Percentiles rank a stretch among this genome's conserved stretches.
These are phyloP conservation scores for Shargacucullia verbasci DNA, from an alignment of 2,888 invertebrate species.

Conservation along the genomic window DNA sequence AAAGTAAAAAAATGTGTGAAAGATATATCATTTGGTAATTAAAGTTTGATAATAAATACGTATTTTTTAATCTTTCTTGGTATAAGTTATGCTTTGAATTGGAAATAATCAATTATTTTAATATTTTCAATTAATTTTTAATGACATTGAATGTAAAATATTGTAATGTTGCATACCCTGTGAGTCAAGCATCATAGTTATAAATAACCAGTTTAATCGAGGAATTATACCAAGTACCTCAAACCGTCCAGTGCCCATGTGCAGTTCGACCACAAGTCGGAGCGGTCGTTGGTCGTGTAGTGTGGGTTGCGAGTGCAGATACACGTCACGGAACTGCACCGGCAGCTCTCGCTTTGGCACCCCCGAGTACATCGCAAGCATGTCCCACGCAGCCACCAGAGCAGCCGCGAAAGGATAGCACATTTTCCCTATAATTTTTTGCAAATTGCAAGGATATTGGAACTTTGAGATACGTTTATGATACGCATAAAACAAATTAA, in stretches of 20 bases:
- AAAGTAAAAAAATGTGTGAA: too few relatives aligned
- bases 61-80: too few relatives aligned
- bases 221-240: conserved; percentile 75
- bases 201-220: background rate
- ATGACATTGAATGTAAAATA: too few relatives aligned
- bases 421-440: conserved; percentile 3
- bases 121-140: too few relatives aligned
- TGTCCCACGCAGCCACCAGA: conserved; percentile 91
- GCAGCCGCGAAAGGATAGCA: conserved; percentile 93
- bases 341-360: conserved; percentile 89
- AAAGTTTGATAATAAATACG: too few relatives aligned
- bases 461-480: background rate
- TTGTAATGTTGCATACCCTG: too few relatives aligned
- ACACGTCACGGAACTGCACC: conserved; percentile 91
- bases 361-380: conserved; percentile 88
- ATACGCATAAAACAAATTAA: background rate
- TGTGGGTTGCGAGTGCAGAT: conserved; percentile 88
- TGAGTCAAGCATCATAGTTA: too few relatives aligned
- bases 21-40: too few relatives aligned
- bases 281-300: conserved; percentile 82
- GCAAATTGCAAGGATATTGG: background rate
- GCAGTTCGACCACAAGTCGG: conserved; percentile 87
- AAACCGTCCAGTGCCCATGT: conserved; percentile 89
- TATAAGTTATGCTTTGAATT: too few relatives aligned
- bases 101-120: too few relatives aligned